Conservation (phyloP, 2,113 vertebrate genomes). For the Sakesphorus luctuosus region DNA sequence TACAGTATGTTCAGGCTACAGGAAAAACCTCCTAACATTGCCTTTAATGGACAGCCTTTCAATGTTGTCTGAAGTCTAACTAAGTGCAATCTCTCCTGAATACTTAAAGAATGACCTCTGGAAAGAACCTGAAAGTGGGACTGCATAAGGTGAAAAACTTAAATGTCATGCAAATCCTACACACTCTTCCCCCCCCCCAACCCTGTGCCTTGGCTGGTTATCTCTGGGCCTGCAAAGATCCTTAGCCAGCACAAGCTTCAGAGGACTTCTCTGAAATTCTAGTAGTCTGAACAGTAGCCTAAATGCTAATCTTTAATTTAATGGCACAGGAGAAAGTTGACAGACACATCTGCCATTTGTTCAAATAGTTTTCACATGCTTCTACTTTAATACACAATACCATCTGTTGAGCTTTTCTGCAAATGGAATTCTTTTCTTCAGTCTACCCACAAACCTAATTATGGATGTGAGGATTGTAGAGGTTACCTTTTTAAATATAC, state of each 20-base stretch:
- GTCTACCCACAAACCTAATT: slow-evolving; percentile 61
- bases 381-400: slow-evolving; percentile 63
- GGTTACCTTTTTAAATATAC: slow-evolving; percentile 72
- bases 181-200: too few species aligned
- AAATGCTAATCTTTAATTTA: slow-evolving; percentile 1
- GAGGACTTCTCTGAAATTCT: background rate
- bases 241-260: background rate
- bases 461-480: slow-evolving; percentile 71
- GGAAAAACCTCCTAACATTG: accelerated
- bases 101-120: background rate
- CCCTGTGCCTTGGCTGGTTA: background rate
- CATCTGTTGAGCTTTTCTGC: slow-evolving; percentile 72
- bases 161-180: accelerated
- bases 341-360: slow-evolving; percentile 75
- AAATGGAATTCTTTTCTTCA: slow-evolving; percentile 72
- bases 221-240: background rate
- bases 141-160: background rate
- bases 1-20: background rate
- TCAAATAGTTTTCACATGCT: slow-evolving; percentile 72
- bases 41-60: background rate
- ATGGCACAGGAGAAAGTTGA: slow-evolving; percentile 53
- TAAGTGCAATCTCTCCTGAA: background rate
- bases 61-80: background rate
- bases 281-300: background rate
- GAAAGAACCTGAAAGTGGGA: background rate